phyloP scores from a whole-genome alignment of 1,140 invertebrate species.

The Gryon sp. region DNA sequence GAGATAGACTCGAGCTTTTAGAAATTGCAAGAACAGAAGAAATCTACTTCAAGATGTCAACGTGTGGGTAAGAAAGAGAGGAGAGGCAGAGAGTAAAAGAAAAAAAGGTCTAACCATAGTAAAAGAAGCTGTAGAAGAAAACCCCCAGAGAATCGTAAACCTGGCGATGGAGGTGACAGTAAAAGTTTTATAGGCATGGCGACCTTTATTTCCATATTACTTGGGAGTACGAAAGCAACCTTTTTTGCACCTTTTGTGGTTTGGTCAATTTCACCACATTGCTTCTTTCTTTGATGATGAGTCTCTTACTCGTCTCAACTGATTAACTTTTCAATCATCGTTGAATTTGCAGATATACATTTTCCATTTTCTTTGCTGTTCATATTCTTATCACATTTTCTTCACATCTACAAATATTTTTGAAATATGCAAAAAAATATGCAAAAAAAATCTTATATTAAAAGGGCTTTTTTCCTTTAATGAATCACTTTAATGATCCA shows the following conservation, averaged over 20 bases:
- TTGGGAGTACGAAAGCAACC: conserved; percentile 65
- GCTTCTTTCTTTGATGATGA: conserved; percentile 14
- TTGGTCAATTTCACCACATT: conserved; percentile 55
- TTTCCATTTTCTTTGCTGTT: too few species aligned
- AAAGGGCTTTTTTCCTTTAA: too few species aligned
- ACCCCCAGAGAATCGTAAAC: conserved; percentile 67
- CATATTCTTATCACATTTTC: too few species aligned
- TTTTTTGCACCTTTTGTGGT: conserved; percentile 60
- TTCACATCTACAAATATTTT: too few species aligned
- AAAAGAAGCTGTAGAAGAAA: conserved; percentile 30
- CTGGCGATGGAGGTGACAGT: conserved; percentile 69
- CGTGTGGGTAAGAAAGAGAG: conserved; percentile 36
- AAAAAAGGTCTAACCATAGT: conserved; percentile 37
- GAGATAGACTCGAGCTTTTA: conserved; percentile 28
- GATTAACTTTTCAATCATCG: conserved; percentile 57
- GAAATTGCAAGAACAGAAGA: conserved; percentile 37
- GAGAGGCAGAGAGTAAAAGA: conserved; percentile 54
- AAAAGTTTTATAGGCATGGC: conserved; percentile 73
- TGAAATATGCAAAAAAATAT: too few species aligned
- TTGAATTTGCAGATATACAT: too few species aligned
- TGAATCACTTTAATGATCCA: too few species aligned
- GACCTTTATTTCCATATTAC: conserved; percentile 74
- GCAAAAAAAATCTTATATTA: too few species aligned
- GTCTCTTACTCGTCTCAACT: conserved; percentile 38
- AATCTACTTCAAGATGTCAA: conserved; percentile 52